Evolutionary conservation across 2,113 vertebrate species (phyloP).

Genomic region (Zosterops borbonicus): DNA sequence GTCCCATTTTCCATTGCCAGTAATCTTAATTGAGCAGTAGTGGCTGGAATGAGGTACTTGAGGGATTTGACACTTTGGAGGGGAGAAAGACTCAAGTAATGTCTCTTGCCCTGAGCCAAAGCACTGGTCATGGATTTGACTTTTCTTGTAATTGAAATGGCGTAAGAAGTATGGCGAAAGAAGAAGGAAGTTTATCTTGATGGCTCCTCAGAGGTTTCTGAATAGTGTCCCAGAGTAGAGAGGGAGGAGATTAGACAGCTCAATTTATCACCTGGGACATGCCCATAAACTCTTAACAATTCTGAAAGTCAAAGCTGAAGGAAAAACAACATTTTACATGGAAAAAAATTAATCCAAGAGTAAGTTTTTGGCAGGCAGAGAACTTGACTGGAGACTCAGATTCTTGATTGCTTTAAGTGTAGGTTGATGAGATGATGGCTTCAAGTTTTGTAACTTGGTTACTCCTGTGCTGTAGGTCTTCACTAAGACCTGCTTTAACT

Average conservation of each 20-base stretch:
- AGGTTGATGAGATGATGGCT: not conserved
- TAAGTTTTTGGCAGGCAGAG: not conserved
- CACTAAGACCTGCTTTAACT: not conserved
- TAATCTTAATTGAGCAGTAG: not conserved
- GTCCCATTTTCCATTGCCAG: not conserved
- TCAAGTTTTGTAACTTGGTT: not conserved
- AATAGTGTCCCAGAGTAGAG: not conserved
- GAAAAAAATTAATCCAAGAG: not conserved
- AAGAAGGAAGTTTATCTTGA: not conserved
- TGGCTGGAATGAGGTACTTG: not conserved
- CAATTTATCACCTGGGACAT: not conserved
- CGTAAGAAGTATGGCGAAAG: not conserved
- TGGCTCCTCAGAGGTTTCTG: not conserved
- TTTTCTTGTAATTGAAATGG: not conserved
- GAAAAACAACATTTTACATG: not conserved
- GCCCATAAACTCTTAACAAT: not conserved
- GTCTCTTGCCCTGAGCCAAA: not conserved
- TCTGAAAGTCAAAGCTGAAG: not conserved
- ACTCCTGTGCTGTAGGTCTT: not conserved
- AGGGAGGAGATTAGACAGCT: not conserved
- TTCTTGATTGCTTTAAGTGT: not conserved
- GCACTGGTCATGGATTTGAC: not conserved
- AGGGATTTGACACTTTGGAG: not conserved
- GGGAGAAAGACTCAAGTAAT: not conserved
- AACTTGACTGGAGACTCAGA: not conserved